Base-by-base conservation (phyloP, 2,113 vertebrate species). In the Gulo gulo region DNA sequence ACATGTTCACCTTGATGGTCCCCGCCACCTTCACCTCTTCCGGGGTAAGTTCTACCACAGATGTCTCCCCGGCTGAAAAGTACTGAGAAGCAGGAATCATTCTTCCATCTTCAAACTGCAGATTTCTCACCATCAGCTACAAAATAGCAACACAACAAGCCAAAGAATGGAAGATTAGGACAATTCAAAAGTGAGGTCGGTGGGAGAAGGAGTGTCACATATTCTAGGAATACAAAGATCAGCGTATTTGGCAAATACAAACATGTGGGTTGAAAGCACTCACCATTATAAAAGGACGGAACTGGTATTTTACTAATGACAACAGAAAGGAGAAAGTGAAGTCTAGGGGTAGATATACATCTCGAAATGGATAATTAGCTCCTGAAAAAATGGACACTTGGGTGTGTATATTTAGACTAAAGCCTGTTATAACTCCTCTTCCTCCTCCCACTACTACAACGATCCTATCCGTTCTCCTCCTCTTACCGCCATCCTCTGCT, bases 1-100 rank as follows among this genome's bases (percentile, higher is more conserved):
- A 34, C 0, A 2, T 1, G 69, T 74, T 98, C 98, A 99, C 99
- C 99, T 97, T 99, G 85, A 99, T 99, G 78, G 98, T 98, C 93
- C 99, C 99, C 1, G 99, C 99, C 89, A 99, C 98, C 73, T 97
- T 98, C 89, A 98, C 95, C 97, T 99, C 99, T 52, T 99, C 98
- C 1, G 98, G 98, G 57, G 99, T 99, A 73, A 99, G 98, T 95
- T 99, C 99, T 89, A 99, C 18, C 21, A 96, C 57, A 9, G 97
- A 50, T 1, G 74, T 97, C 91, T 99, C 99, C 23, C 98, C 98
- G 8, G 87, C 47, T 81, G 99, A 98, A 88, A 99, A 99, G 91
- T 99, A 99, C 97, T 99, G 99, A 92, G 99, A 99, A 45, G 99
- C 99, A 90, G 99, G 98, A 34, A 99, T 99, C 99, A 99, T 99